Base-by-base conservation (phyloP, 92 coral and sea anemone species). In the Bergia sp. region DNA sequence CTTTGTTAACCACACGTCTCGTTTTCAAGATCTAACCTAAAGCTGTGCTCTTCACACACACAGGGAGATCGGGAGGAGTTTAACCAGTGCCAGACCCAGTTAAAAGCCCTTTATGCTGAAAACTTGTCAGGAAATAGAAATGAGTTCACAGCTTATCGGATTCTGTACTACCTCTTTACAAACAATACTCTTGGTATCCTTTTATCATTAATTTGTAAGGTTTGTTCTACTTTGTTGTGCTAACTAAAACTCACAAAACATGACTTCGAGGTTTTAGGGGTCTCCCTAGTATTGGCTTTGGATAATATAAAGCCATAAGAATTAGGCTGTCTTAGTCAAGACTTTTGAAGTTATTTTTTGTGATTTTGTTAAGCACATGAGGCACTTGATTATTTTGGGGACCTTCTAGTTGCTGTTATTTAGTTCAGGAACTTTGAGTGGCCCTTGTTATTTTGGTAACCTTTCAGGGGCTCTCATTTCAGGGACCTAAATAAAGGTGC, bases 11-110 rank as follows among this genome's bases (percentile, higher is more conserved):
- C 0, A 13, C 29, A 29, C 29, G 29, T 29, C 29, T 23, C 29
- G 0, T 15, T 29, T 49, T 79, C n/a, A 39, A 77, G 53, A 23
- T 16, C 29, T 61, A 61, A 61, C 21, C 18, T 20, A 21, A 2
- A 61, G 21, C 29, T n/a, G 39, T 53, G 15, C 45, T 55, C 61
- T 85, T 58, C 74, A n/a, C 18, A 41, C 87, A 97, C 18, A 41
- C 87, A 97, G 99, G 97, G 99, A 91, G 99, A 97, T 80, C 94
- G 99, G 78, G 97, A 96, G 86, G 99, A 97, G 94, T 97, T 97
- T 94, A 97, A 97, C 94, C 99, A 97, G 88, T 97, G 99, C 85
- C 99, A 97, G 92, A 94, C 99, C 79, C 99, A 97, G 90, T 91
- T 97, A 42, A 97, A 94, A 91, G 94, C 96, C 87, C 90, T 97